These are phyloP conservation scores for Malacoraja senta DNA, from an alignment of 2,797 vertebrate species.

Conservation along the genomic window DNA sequence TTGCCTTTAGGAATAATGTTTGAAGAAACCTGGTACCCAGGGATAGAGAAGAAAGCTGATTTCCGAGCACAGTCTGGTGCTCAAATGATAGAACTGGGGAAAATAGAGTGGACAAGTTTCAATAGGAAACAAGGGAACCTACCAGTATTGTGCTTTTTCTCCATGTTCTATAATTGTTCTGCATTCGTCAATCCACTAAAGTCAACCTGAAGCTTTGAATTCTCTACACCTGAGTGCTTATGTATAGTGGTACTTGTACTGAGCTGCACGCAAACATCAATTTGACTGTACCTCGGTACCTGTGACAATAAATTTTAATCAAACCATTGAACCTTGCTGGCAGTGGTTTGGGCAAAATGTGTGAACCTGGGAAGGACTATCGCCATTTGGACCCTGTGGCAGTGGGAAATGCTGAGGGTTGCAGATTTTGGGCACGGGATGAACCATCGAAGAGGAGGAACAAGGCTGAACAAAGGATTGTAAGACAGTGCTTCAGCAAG, in stretches of 20 bases:
- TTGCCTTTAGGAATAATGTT: not conserved
- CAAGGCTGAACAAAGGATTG: no score
- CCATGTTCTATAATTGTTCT: not conserved
- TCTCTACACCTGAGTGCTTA: no score
- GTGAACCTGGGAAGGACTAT: not conserved
- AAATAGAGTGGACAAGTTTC: not conserved
- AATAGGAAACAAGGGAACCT: not conserved
- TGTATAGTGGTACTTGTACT: no score
- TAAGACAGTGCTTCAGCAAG: no score
- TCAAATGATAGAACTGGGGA: not conserved
- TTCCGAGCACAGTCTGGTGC: not conserved
- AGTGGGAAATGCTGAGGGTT: not conserved
- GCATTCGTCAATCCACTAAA: no score
- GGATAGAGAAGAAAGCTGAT: not conserved
- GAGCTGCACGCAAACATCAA: no score
- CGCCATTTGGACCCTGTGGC: not conserved
- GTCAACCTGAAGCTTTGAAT: not conserved
- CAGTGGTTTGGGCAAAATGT: not conserved
- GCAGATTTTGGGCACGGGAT: no score
- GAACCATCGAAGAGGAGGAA: no score
- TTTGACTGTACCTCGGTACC: no score
- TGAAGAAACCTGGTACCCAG: not conserved
- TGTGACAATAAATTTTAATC: no score
- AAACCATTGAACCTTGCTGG: no score
- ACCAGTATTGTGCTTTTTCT: not conserved